A percentile compares a stretch with the other conserved stretches of the same genome.
Conservation (phyloP, 1,140 invertebrate genomes). For the Halesus radiatus region DNA sequence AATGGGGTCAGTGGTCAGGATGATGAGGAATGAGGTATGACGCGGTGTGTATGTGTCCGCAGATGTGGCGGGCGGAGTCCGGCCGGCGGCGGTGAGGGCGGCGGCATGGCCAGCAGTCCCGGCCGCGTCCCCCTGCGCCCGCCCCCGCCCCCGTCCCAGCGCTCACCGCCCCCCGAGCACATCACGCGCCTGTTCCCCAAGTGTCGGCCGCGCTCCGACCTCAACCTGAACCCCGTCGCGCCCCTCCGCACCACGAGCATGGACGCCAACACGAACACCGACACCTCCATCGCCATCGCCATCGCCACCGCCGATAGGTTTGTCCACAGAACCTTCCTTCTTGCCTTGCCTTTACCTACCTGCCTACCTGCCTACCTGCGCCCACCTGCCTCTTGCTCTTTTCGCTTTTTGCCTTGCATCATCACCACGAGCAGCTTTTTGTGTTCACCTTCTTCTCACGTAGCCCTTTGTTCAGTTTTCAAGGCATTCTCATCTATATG, state of each 20-base stretch:
- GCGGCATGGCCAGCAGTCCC: conserved; percentile 62
- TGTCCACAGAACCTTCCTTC: conserved; percentile 27
- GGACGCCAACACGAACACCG: conserved; percentile 40
- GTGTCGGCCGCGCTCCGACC: conserved; percentile 78
- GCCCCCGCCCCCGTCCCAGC: conserved; percentile 64
- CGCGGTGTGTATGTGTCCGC: conserved; percentile 34
- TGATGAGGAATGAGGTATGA: background rate
- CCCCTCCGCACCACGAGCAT: conserved; percentile 23
- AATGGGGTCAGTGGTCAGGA: no score
- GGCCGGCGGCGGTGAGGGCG: conserved; percentile 35
- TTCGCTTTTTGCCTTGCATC: conserved; percentile 8
- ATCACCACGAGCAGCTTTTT: background rate
- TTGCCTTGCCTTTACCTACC: background rate
- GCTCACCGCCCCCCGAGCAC: conserved; percentile 75
- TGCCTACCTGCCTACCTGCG: background rate
- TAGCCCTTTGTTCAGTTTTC: no score
- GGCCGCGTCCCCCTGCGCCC: conserved; percentile 57
- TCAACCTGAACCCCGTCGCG: conserved; percentile 73
- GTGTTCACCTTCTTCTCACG: conserved; percentile 1
- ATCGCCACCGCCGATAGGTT: conserved; percentile 55
- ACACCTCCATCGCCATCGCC: conserved; percentile 44
- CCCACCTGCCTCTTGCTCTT: background rate
- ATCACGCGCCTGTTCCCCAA: conserved; percentile 87
- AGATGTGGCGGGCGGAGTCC: conserved; percentile 40
- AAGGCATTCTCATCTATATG: no score